phyloP scores from a whole-genome alignment of 2,888 invertebrate species.

The Nomada hirtipes region DNA sequence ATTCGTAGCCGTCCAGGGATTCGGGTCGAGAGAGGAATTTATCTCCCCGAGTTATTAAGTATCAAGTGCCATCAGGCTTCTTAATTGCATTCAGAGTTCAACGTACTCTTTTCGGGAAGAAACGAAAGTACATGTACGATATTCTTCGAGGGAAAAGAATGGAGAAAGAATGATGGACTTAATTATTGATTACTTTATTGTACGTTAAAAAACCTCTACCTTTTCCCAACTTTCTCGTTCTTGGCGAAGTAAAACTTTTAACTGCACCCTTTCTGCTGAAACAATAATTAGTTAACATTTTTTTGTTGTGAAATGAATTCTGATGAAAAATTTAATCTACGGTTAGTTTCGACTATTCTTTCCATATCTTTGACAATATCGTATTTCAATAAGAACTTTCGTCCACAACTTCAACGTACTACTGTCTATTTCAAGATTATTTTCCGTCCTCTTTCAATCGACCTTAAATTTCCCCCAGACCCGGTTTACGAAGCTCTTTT shows the following conservation, averaged over 20 bases:
- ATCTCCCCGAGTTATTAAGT: slow-evolving; percentile 44
- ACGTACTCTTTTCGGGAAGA: slow-evolving; percentile 2
- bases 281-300: not conserved
- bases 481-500: not conserved
- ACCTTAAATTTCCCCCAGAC: not conserved
- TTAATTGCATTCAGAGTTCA: slow-evolving; percentile 38
- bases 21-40: slow-evolving; percentile 43
- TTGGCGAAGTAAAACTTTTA: not conserved
- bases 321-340: no score
- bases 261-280: not conserved
- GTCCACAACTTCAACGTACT: no score
- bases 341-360: no score
- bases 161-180: slow-evolving; percentile 2
- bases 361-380: no score
- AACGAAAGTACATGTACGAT: slow-evolving; percentile 13
- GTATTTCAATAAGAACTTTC: not conserved
- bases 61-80: slow-evolving; percentile 43
- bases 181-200: not conserved
- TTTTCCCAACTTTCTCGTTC: no score
- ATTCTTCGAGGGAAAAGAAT: not conserved
- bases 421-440: no score
- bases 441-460: not conserved
- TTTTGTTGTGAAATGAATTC: no score
- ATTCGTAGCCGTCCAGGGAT: slow-evolving; percentile 41
- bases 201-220: no score